Conservation (phyloP, 2,888 invertebrate species). For the Agapostemon virescens region DNA sequence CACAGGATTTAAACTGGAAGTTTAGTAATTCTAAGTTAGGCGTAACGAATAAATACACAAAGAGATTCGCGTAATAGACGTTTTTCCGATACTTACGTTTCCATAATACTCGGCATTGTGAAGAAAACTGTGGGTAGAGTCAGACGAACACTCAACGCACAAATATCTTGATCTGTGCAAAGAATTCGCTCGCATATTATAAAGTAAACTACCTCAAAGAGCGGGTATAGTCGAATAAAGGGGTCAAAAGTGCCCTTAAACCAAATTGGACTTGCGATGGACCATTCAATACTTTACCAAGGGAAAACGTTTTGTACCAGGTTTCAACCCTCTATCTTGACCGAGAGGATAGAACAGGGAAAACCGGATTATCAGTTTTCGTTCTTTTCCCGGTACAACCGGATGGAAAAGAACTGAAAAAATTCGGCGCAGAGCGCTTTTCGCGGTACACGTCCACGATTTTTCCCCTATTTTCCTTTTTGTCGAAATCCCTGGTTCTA, state of each 20-base stretch:
- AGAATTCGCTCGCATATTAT: background rate
- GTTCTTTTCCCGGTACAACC: background rate
- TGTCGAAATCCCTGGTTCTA: background rate
- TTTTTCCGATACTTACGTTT: background rate
- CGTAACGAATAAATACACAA: background rate
- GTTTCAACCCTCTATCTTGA: background rate
- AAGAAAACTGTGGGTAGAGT: background rate
- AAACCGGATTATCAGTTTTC: slow-evolving; percentile 10
- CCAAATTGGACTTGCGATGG: slow-evolving; percentile 6
- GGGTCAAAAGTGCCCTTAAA: slow-evolving; percentile 9
- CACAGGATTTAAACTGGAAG: background rate
- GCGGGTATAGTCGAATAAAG: background rate
- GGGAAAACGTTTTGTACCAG: background rate
- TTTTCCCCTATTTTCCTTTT: background rate
- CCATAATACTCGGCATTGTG: background rate
- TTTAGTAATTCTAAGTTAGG: background rate
- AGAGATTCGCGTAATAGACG: background rate
- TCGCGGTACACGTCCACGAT: background rate
- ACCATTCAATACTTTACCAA: slow-evolving; percentile 7
- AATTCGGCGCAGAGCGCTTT: background rate
- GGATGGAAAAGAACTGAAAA: background rate
- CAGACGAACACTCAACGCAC: background rate
- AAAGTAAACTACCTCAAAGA: background rate
- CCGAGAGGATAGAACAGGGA: background rate
- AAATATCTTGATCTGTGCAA: background rate